phyloP scores from a whole-genome alignment of 2,888 invertebrate species.

The Venusia cambrica region DNA sequence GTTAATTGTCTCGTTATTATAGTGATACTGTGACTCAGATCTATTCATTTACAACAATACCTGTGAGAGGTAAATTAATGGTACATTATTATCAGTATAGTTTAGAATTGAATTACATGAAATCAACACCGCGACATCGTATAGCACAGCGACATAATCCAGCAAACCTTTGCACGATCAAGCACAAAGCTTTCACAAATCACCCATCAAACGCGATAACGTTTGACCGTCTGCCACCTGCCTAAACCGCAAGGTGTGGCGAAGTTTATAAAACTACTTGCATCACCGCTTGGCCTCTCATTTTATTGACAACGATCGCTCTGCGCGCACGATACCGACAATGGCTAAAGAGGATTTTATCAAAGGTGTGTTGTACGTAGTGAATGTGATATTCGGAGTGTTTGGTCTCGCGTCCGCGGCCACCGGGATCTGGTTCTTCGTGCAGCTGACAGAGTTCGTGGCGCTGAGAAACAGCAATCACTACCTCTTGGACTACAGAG shows the following conservation, averaged over 20 bases:
- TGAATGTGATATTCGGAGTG: conserved; percentile 68
- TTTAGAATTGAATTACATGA: too few species aligned
- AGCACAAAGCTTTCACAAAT: conserved; percentile 24
- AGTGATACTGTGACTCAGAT: too few species aligned
- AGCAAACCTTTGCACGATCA: conserved; percentile 8
- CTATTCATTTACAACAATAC: too few species aligned
- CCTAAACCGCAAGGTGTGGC: conserved; percentile 40
- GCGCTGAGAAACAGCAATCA: conserved; percentile 69
- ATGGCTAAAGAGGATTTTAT: conserved; percentile 71
- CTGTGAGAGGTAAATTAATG: too few species aligned
- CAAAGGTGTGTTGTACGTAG: conserved; percentile 63
- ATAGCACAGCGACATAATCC: too few species aligned
- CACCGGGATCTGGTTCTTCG: conserved; percentile 75
- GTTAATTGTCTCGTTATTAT: too few species aligned
- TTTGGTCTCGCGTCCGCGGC: conserved; percentile 69
- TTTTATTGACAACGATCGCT: conserved; percentile 54
- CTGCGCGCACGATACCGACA: conserved; percentile 46
- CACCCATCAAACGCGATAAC: conserved; percentile 27
- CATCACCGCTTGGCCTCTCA: conserved; percentile 57
- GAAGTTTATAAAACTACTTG: conserved; percentile 67
- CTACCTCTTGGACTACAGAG: conserved; percentile 67
- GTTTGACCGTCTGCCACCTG: conserved; percentile 28
- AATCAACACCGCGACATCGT: too few species aligned
- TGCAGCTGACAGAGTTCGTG: conserved; percentile 69
- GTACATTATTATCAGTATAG: too few species aligned